Conservation (phyloP, 2,797 vertebrate species). For the Thamnophis elegans region DNA sequence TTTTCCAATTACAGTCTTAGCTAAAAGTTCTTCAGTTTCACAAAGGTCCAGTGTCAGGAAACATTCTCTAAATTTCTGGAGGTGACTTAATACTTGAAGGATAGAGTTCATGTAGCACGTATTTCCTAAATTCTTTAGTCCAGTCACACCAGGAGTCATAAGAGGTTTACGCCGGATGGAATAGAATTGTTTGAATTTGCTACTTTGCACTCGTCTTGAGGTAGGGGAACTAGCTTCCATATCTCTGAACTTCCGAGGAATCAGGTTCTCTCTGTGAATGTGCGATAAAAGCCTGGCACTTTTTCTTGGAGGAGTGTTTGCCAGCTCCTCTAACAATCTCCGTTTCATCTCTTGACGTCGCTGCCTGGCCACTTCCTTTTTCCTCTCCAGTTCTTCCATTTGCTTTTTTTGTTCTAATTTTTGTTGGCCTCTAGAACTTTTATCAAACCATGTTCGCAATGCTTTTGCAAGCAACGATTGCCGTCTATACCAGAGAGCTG, state of each 20-base stretch:
- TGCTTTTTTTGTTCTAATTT: conserved; percentile 76
- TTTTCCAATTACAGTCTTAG: conserved; percentile 83
- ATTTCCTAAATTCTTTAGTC: conserved; percentile 96
- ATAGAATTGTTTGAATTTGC: conserved; percentile 76
- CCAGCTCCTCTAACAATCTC: conserved; percentile 89
- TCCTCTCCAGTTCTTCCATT: conserved; percentile 80
- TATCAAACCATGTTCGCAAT: conserved; percentile 78
- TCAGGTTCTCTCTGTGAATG: conserved; percentile 77
- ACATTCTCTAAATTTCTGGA: conserved; percentile 98
- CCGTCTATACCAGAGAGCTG: conserved; percentile 88
- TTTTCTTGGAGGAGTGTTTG: conserved; percentile 89
- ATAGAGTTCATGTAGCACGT: conserved; percentile 99
- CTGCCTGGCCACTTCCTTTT: conserved; percentile 81
- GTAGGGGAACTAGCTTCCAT: conserved; percentile 69
- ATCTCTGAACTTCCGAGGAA: conserved; percentile 86
- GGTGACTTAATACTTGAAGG: conserved; percentile 97
- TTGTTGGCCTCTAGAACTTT: conserved; percentile 79
- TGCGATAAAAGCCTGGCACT: conserved; percentile 92
- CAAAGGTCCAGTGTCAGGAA: conserved; percentile 95
- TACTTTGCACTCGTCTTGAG: conserved; percentile 72
- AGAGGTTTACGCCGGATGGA: conserved; percentile 77
- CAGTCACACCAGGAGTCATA: conserved; percentile 91
- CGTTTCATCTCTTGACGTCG: conserved; percentile 90
- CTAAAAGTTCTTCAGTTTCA: conserved; percentile 92
- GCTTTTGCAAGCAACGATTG: conserved; percentile 84